phyloP scores from a whole-genome alignment of 2,888 invertebrate species.

The Agonopterix heracliana region DNA sequence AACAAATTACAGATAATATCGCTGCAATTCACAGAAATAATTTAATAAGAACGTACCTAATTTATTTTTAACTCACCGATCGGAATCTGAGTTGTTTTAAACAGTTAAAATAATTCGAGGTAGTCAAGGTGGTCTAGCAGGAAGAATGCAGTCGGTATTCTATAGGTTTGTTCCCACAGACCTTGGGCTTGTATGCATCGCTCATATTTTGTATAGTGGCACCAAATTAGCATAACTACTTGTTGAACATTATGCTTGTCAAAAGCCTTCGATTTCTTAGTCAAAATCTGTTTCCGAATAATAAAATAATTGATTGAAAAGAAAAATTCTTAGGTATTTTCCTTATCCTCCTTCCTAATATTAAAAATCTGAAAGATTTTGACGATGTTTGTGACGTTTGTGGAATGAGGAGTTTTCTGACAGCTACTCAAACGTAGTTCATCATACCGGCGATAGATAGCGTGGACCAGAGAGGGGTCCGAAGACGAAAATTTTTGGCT shows the following conservation, averaged over 20 bases:
- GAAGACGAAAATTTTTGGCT: no score
- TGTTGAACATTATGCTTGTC: neutral
- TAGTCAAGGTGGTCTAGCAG: constrained; percentile 55
- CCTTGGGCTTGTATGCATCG: constrained; percentile 2
- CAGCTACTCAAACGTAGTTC: no score
- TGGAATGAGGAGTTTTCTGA: no score
- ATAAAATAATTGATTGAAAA: no score
- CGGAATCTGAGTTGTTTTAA: neutral
- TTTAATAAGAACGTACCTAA: neutral
- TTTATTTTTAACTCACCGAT: constrained; percentile 3
- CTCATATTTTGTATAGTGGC: constrained; percentile 2
- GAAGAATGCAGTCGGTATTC: constrained; percentile 52
- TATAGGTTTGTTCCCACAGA: constrained; percentile 31
- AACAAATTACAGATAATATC: constrained; percentile 1
- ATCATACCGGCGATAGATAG: no score
- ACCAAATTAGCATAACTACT: constrained; percentile 4
- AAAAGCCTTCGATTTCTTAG: neutral
- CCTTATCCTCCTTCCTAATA: no score
- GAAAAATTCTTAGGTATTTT: no score
- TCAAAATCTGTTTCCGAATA: no score
- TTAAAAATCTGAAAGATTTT: no score
- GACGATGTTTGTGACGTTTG: no score
- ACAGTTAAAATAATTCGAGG: neutral
- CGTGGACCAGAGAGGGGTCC: no score
- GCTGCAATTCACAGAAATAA: neutral